Conservation (phyloP, 2,113 vertebrate species). For the Microcebus jonahi region DNA sequence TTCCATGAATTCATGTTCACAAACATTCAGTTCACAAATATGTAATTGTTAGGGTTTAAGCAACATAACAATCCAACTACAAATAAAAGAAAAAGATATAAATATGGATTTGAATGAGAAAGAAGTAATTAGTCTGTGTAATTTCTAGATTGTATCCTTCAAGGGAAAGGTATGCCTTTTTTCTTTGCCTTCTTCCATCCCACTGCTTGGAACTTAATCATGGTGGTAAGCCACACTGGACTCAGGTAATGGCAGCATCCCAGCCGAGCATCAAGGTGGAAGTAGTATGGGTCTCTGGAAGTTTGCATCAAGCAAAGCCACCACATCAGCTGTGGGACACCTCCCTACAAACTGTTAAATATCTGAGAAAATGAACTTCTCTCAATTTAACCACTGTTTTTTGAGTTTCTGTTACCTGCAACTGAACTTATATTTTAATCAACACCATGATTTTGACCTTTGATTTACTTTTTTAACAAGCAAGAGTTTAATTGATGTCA, state of each 20-base stretch:
- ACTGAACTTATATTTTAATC: background rate
- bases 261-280: background rate
- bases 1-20: background rate
- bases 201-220: background rate
- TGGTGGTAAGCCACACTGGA: background rate
- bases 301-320: background rate
- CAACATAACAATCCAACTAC: background rate
- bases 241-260: background rate
- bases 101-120: background rate
- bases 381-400: background rate
- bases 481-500: background rate
- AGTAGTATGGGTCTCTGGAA: background rate
- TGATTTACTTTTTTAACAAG: background rate
- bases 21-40: background rate
- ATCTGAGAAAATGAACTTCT: background rate
- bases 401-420: background rate
- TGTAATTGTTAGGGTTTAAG: background rate
- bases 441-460: background rate
- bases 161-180: background rate
- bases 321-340: background rate
- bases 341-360: background rate
- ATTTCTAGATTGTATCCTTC: background rate
- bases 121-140: background rate
- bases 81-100: background rate
- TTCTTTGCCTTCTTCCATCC: background rate